A percentile compares a stretch with the other conserved stretches of the same genome.
phyloP scores from a whole-genome alignment of 2,797 vertebrate species.

The Muscicapa comitata region DNA sequence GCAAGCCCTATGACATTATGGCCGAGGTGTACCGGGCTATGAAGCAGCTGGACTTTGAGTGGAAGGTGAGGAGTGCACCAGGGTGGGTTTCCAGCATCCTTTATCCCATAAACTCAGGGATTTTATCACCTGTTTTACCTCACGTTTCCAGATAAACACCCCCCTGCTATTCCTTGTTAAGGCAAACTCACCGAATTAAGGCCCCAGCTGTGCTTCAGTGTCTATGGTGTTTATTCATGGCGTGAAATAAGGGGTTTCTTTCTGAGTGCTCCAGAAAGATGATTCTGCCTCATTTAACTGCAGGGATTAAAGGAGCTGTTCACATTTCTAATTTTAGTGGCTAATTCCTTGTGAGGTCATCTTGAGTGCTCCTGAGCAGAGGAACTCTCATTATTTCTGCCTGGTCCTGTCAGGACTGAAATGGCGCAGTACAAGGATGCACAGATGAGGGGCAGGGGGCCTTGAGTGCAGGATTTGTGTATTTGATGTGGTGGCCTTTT shows the following conservation, averaged over 20 bases:
- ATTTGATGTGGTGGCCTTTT: background rate
- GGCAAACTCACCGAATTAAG: background rate
- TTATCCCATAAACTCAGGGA: background rate
- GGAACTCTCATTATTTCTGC: background rate
- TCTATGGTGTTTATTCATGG: background rate
- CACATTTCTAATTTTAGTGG: conserved; percentile 42
- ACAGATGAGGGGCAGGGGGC: background rate
- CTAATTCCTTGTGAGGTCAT: conserved; percentile 23
- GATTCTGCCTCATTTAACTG: background rate
- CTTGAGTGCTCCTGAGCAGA: background rate
- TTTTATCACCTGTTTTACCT: background rate
- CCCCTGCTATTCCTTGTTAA: background rate
- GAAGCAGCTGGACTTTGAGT: conserved; percentile 93
- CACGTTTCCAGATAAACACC: background rate
- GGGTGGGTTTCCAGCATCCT: background rate
- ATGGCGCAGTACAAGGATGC: background rate
- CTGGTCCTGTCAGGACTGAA: background rate
- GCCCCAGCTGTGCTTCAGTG: background rate
- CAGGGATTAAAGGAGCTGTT: background rate
- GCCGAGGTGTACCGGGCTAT: conserved; percentile 97
- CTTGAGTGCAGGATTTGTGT: background rate
- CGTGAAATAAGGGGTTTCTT: background rate
- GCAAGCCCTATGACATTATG: conserved; percentile 97
- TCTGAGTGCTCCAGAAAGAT: background rate
- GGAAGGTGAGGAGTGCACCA: conserved; percentile 84